Evolutionary conservation across 2,797 vertebrate genomes (phyloP).

Genomic region (Trematomus bernacchii): DNA sequence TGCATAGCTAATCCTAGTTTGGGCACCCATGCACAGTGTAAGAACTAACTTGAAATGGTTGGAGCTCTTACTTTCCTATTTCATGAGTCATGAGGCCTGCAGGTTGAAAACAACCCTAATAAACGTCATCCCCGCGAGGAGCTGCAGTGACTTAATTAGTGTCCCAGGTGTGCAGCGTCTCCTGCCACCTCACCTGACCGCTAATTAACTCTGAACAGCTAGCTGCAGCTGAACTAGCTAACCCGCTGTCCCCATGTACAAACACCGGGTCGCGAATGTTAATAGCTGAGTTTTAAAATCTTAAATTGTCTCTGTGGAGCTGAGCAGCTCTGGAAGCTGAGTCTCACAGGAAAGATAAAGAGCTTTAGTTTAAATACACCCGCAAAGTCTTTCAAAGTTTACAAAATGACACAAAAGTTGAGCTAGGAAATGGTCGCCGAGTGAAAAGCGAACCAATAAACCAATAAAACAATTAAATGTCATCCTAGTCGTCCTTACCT

Average conservation of each 20-base stretch:
- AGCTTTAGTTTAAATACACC: slow-evolving; percentile 23
- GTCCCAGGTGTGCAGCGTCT: slow-evolving; percentile 67
- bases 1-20: no score
- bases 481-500: slow-evolving; percentile 71
- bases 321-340: slow-evolving; percentile 15
- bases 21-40: no score
- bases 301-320: slow-evolving; percentile 35
- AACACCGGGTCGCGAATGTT: slow-evolving; percentile 68
- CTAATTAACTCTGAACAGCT: slow-evolving; percentile 72
- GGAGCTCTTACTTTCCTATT: not conserved
- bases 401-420: not conserved
- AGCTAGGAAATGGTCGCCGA: not conserved
- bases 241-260: slow-evolving; percentile 30
- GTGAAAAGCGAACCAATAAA: slow-evolving; percentile 42
- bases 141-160: slow-evolving; percentile 61
- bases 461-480: slow-evolving; percentile 64
- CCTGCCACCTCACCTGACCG: slow-evolving; percentile 65
- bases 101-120: slow-evolving; percentile 18
- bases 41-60: no score
- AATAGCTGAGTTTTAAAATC: slow-evolving; percentile 58
- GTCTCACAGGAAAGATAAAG: slow-evolving; percentile 15
- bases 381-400: slow-evolving; percentile 32
- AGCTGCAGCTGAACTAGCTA: slow-evolving; percentile 67
- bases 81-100: slow-evolving; percentile 29
- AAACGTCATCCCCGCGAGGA: slow-evolving; percentile 43